Conservation (phyloP, 2,797 vertebrate genomes). For the Rhincodon typus region DNA sequence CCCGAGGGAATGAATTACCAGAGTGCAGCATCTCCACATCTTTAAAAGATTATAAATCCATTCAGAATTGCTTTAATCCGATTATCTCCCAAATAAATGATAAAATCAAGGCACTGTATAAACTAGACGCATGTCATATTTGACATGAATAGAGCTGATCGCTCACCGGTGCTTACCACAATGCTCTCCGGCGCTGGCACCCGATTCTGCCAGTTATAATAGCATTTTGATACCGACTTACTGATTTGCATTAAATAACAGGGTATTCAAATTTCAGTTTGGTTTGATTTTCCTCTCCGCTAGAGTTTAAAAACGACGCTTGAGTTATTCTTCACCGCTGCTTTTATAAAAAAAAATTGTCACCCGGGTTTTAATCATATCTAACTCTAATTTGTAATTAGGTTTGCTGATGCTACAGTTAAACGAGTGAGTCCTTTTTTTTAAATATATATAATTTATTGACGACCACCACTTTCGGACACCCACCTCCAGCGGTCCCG, state of each 20-base stretch:
- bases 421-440: background rate
- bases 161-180: background rate
- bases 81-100: background rate
- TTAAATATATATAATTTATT: background rate
- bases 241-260: background rate
- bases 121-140: background rate
- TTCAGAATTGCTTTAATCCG: background rate
- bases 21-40: background rate
- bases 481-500: background rate
- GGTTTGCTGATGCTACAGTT: background rate
- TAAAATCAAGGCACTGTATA: background rate
- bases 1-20: background rate
- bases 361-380: background rate
- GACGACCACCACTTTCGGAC: background rate
- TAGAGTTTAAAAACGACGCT: background rate
- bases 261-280: background rate
- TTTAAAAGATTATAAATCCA: slow-evolving; percentile 10
- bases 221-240: background rate
- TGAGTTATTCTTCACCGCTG: background rate
- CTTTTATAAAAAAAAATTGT: background rate
- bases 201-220: background rate
- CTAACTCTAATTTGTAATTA: background rate
- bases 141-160: background rate
- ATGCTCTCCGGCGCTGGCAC: background rate
- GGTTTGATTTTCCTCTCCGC: slow-evolving; percentile 2